Percentiles rank a stretch among this genome's conserved stretches.
Evolutionary conservation across 1,140 invertebrate genomes (phyloP).

Genomic region (Scaptomyza graminum): DNA sequence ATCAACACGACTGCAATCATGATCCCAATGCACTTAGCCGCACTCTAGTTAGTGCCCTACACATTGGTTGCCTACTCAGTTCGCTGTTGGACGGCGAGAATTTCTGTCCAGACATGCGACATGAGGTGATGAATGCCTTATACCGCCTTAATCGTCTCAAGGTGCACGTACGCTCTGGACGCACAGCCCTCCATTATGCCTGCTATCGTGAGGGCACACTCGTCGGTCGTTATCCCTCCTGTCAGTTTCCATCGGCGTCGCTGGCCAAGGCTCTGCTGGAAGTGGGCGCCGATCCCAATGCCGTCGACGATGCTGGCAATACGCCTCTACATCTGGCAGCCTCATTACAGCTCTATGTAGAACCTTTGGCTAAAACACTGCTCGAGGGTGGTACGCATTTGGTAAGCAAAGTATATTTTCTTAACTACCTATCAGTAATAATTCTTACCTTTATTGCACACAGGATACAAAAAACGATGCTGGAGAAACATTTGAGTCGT

Average conservation of each 20-base stretch:
- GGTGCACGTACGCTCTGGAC: constrained; percentile 87
- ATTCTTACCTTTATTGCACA: background rate
- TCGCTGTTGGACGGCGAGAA: constrained; percentile 86
- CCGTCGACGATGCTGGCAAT: constrained; percentile 90
- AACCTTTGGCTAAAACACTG: constrained; percentile 88
- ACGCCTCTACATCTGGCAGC: constrained; percentile 81
- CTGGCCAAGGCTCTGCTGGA: constrained; percentile 91
- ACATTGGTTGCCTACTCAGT: constrained; percentile 91
- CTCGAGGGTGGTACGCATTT: constrained; percentile 93
- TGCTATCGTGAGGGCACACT: constrained; percentile 87
- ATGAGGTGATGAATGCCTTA: constrained; percentile 86
- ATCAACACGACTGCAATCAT: constrained; percentile 86
- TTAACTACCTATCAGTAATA: no score
- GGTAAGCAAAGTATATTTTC: no score
- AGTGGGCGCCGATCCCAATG: constrained; percentile 92
- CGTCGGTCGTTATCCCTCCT: constrained; percentile 89
- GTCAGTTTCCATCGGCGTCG: constrained; percentile 89
- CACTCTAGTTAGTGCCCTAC: constrained; percentile 93
- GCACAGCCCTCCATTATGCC: constrained; percentile 93
- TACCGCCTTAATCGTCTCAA: constrained; percentile 91
- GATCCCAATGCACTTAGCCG: constrained; percentile 91
- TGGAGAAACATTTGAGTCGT: constrained; percentile 90
- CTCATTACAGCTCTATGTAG: constrained; percentile 85
- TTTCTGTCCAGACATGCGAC: constrained; percentile 85
- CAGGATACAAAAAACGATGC: constrained; percentile 91